Base-by-base conservation (phyloP, 2,113 vertebrate genomes). In the Bubo scandiacus region DNA sequence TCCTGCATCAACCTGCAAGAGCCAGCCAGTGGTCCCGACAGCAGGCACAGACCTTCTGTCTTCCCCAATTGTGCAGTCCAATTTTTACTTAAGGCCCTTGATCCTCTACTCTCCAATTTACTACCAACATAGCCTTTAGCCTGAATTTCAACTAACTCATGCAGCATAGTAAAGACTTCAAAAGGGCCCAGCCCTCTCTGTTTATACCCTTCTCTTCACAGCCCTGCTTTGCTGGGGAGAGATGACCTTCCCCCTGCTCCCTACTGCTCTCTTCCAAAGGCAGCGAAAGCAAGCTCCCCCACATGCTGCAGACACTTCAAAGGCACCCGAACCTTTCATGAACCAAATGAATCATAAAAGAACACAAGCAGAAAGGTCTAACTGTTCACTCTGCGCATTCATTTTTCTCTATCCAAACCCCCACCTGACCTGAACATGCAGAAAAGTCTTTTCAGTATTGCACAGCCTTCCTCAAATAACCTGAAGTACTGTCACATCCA, bases 321-420 rank as follows among this genome's bases (percentile, higher is more conserved):
- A 97, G 86, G 58, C 81, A 80, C 47, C 55, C 5, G 0, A 70
- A 88, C 55, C 92, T 93, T 94, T 94, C 90, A 90, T 62, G 84
- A 94, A 90, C 70, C 27, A 92, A 91, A 95, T 40, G 81, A 84
- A 92, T 88, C 70, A 77, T 90, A 77, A 95, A 95, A 92, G 78
- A 78, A 90, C 86, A 54, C 83, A 89, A 75, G 89, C 84, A 94
- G 86, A 95, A 96, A 95, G 91, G 66, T 92, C 66, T 78, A 86
- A 78, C 82, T 77, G 86, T 66, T 90, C 78, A 36, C 70, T 88
- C 49, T 20, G n/a, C 94, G 55, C 32, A 43, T 66, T 91, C 54
- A 1, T 55, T 90, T 94, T 62, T 63, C 68, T 86, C 72, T 43
- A 10, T 36, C 52, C 81, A 95, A 88, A 84, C 61, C 66, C 74